These are phyloP conservation scores for Caenorhabditis sinica DNA, from an alignment of 2,888 invertebrate species.

Conservation along the genomic window DNA sequence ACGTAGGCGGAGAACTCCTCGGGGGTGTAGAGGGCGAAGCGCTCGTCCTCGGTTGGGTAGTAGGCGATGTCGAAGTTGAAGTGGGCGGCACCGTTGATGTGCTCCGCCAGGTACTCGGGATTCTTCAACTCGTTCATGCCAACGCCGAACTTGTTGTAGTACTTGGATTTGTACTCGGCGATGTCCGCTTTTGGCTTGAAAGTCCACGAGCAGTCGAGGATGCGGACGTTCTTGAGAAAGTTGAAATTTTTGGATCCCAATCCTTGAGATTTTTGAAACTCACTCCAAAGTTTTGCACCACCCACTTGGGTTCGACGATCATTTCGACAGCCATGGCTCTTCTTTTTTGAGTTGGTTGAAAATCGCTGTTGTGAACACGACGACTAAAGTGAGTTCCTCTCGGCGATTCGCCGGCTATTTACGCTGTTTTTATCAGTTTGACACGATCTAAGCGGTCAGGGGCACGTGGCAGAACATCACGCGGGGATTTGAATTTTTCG, in stretches of 20 bases:
- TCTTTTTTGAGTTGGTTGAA: slow-evolving; percentile 46
- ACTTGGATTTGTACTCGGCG: slow-evolving; percentile 71
- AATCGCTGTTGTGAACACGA: slow-evolving; percentile 23
- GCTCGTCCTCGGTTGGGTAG: slow-evolving; percentile 75
- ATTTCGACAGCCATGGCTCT: slow-evolving; percentile 63
- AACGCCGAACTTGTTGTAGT: slow-evolving; percentile 75
- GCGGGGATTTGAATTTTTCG: too few species aligned
- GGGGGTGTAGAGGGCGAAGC: slow-evolving; percentile 73
- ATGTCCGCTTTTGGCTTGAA: slow-evolving; percentile 65
- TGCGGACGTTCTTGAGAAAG: slow-evolving; percentile 61
- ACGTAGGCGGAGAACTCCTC: slow-evolving; percentile 77
- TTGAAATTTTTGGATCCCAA: neutral
- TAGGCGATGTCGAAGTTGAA: slow-evolving; percentile 79
- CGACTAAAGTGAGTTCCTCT: slow-evolving; percentile 19
- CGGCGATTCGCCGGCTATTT: neutral
- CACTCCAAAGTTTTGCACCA: slow-evolving; percentile 66
- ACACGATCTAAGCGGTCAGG: slow-evolving; percentile 18
- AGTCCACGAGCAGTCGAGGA: slow-evolving; percentile 66
- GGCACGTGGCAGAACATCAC: too few species aligned
- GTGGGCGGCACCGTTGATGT: slow-evolving; percentile 75
- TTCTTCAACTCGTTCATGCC: slow-evolving; percentile 69
- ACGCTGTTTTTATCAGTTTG: slow-evolving; percentile 38
- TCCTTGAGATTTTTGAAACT: too few species aligned
- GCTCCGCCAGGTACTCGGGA: slow-evolving; percentile 68
- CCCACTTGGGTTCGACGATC: slow-evolving; percentile 68